Evolutionary conservation across 1,140 invertebrate species (phyloP).

Genomic region (Drosophila oshimai): DNA sequence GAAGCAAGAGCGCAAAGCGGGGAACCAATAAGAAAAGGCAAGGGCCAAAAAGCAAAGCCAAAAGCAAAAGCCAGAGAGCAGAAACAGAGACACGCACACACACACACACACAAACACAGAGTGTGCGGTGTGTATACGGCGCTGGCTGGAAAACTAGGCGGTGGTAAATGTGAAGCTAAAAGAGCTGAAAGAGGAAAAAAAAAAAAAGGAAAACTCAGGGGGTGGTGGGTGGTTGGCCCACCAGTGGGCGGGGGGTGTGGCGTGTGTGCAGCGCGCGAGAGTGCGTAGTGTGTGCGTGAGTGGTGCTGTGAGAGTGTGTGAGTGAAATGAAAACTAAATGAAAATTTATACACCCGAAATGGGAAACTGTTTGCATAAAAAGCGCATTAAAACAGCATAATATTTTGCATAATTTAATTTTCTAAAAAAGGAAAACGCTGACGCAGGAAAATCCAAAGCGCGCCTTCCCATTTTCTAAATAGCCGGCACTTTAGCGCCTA

Average conservation of each 20-base stretch:
- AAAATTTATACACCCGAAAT: constrained; percentile 64
- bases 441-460: constrained; percentile 4
- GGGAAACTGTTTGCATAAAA: constrained; percentile 47
- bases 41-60: constrained; percentile 6
- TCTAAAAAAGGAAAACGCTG: not conserved
- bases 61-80: constrained; percentile 22
- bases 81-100: constrained; percentile 12
- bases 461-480: constrained; percentile 26
- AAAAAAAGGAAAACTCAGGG: constrained; percentile 63
- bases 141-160: constrained; percentile 73
- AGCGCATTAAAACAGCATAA: constrained; percentile 53
- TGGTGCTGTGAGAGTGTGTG: constrained; percentile 30
- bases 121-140: constrained; percentile 73
- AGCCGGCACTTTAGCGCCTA: constrained; percentile 57
- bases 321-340: constrained; percentile 65
- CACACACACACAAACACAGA: constrained; percentile 2
- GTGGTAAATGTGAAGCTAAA: constrained; percentile 68
- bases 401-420: constrained; percentile 37
- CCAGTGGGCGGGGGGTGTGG: constrained; percentile 40
- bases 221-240: constrained; percentile 20
- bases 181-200: constrained; percentile 46
- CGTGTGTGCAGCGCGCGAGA: constrained; percentile 50
- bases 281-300: constrained; percentile 54
- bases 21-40: constrained; percentile 1
- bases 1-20: constrained; percentile 4